phyloP scores from a whole-genome alignment of 2,888 invertebrate species.

The Villa cingulata region DNA sequence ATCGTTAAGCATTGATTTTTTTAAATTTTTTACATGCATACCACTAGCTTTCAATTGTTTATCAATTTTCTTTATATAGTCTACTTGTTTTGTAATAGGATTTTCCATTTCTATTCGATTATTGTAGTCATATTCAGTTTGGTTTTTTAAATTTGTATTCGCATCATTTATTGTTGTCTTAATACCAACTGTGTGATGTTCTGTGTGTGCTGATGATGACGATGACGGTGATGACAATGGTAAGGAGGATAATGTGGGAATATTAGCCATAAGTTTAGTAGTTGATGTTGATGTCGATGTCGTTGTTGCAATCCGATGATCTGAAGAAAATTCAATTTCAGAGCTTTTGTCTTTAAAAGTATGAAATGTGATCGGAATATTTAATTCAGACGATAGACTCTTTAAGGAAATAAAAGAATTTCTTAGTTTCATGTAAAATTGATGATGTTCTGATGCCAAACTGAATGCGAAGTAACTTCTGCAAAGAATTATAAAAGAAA shows the following conservation, averaged over 20 bases:
- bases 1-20: slow-evolving; percentile 19
- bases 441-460: slow-evolving; percentile 63
- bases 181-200: slow-evolving; percentile 33
- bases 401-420: slow-evolving; percentile 56
- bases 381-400: slow-evolving; percentile 47
- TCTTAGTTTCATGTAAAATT: slow-evolving; percentile 57
- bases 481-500: no score
- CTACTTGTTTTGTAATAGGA: background rate
- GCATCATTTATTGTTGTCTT: slow-evolving; percentile 16
- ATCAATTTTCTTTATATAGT: slow-evolving; percentile 14
- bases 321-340: background rate
- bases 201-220: background rate
- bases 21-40: slow-evolving; percentile 16
- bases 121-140: background rate
- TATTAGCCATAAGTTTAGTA: background rate
- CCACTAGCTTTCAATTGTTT: slow-evolving; percentile 13
- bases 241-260: background rate
- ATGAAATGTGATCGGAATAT: slow-evolving; percentile 34
- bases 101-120: no score
- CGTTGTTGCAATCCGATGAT: background rate
- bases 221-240: background rate
- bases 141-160: background rate
- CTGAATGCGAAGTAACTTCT: slow-evolving; percentile 62
- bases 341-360: slow-evolving; percentile 1
- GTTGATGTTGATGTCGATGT: background rate